Evolutionary conservation across 2,797 vertebrate genomes (phyloP).

Genomic region (Pygocentrus nattereri): DNA sequence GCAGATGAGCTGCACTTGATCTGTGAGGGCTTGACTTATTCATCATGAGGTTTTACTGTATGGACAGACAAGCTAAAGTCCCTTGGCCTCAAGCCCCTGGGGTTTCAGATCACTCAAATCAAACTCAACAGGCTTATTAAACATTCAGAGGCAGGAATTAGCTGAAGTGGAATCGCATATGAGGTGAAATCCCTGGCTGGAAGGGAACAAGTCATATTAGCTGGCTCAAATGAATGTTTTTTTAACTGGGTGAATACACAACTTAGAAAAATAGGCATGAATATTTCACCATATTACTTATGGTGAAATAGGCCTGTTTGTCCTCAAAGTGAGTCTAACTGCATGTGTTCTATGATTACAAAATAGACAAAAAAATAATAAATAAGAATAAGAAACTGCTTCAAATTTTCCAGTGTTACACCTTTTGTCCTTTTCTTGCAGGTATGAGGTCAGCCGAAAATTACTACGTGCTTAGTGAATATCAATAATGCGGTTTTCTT

Average conservation of each 20-base stretch:
- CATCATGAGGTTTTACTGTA: slow-evolving; percentile 22
- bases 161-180: slow-evolving; percentile 1
- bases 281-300: too few species aligned
- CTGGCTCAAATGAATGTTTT: not conserved
- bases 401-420: not conserved
- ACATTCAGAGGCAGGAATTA: slow-evolving; percentile 21
- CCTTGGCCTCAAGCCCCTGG: not conserved
- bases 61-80: not conserved
- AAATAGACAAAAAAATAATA: too few species aligned
- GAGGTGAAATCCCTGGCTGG: not conserved
- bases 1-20: not conserved
- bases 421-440: not conserved
- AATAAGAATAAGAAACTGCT: not conserved
- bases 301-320: not conserved
- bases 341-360: too few species aligned
- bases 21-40: slow-evolving; percentile 7
- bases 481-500: slow-evolving; percentile 13
- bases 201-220: not conserved
- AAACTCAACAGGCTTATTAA: slow-evolving; percentile 36
- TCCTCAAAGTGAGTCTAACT: not conserved
- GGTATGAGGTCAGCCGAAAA: not conserved
- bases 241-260: not conserved
- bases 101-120: slow-evolving; percentile 16
- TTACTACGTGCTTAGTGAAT: slow-evolving; percentile 7
- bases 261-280: not conserved